phyloP scores from a whole-genome alignment of 2,797 vertebrate genomes.

The Thaleichthys pacificus region DNA sequence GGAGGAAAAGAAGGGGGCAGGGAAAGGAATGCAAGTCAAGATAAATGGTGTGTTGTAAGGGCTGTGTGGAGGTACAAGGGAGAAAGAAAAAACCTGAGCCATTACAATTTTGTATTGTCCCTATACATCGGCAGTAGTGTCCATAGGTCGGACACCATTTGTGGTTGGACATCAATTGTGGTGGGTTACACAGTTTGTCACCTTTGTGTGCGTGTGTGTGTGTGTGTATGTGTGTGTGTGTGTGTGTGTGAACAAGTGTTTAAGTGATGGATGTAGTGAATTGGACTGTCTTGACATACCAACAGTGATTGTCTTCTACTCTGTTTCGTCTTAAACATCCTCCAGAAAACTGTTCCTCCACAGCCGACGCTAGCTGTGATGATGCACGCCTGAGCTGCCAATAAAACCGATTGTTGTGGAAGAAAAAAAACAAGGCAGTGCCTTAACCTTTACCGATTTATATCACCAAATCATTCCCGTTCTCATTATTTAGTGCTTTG shows the following conservation, averaged over 20 bases:
- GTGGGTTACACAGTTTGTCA: not conserved
- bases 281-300: not conserved
- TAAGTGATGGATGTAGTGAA: not conserved
- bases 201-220: not conserved
- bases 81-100: conserved; percentile 20
- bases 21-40: conserved; percentile 69
- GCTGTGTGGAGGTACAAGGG: conserved; percentile 42
- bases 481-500: conserved; percentile 20
- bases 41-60: conserved; percentile 73
- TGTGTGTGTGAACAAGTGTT: not conserved
- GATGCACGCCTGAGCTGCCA: not conserved
- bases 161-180: not conserved
- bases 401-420: not conserved
- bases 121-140: not conserved
- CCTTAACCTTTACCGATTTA: not conserved
- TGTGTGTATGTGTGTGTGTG: too few relatives aligned
- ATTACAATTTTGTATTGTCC: conserved; percentile 26
- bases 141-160: not conserved
- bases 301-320: not conserved
- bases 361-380: too few relatives aligned
- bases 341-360: too few relatives aligned
- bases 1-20: conserved; percentile 42
- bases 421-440: not conserved
- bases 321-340: not conserved
- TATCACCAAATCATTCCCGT: not conserved